Evolutionary conservation across 2,888 invertebrate species (phyloP), one percentile per base, ranked within the genome.

Genomic region (Resseliella maxima): DNA sequence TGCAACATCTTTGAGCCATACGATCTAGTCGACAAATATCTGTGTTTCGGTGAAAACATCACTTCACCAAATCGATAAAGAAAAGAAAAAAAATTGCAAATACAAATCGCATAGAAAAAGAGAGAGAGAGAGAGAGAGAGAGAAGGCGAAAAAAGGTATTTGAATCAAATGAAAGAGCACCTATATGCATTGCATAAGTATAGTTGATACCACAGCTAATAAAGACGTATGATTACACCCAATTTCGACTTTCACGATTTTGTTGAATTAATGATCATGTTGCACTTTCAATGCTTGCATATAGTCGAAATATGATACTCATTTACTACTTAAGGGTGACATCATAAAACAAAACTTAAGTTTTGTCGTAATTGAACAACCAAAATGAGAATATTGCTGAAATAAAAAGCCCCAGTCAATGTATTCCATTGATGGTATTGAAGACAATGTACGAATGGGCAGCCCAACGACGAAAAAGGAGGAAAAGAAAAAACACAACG

Each of bases 241-340:
- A 59, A 59, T 59, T 59, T 59, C 24, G n/a, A 24, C 50, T 59
- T n/a, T 18, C 2, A 59, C 5, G 35, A 31, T 72, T 35, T 12
- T 31, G 72, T 72, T 27, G 72, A 72, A 72, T 72, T 31, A 72
- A 72, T 72, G 72, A 72, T 72, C 35, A 72, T 72, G 31, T 72
- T 72, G 15, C 72, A 27, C 12, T 72, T 72, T 72, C 72, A 72
- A 72, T 72, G 15, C 27, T 31, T n/a, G n/a, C n/a, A 35, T 59
- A 59, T 24, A 59, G n/a, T 59, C 59, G 72, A 72, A 59, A 72
- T 72, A 72, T 72, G 72, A 72, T 35, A 35, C 72, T 72, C 72
- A 72, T 31, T 72, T 72, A 15, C 31, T 31, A 5, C 1, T 12
- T 35, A 31, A 10, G 35, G 72, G 3, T 31, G 59, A 59, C 59